Conservation (phyloP, 2,888 invertebrate species). For the Folsomia manolachei region DNA sequence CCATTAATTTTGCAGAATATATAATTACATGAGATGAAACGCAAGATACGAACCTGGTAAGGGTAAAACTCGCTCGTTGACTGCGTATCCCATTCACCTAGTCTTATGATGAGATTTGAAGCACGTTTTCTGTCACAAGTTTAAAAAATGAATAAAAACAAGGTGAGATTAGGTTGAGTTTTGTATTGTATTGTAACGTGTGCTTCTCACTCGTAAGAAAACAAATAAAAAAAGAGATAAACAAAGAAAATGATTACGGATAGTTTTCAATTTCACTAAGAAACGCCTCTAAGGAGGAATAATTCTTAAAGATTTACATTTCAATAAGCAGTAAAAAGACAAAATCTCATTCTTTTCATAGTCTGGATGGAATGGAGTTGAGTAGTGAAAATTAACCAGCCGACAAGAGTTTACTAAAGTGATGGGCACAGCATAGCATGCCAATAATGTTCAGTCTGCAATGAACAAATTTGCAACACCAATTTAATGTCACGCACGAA, state of each 20-base stretch:
- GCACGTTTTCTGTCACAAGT: slow-evolving; percentile 44
- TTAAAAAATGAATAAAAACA: slow-evolving; percentile 13
- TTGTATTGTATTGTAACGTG: no score
- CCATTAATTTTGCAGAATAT: no score
- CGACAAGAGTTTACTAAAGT: slow-evolving; percentile 15
- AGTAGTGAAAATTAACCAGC: slow-evolving; percentile 1
- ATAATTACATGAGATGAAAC: not conserved
- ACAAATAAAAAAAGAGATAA: not conserved
- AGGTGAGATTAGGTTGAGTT: not conserved
- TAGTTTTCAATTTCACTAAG: slow-evolving; percentile 13
- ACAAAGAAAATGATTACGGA: slow-evolving; percentile 4
- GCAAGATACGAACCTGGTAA: slow-evolving; percentile 65
- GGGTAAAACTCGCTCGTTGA: slow-evolving; percentile 66
- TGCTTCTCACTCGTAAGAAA: not conserved
- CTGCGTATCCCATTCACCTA: slow-evolving; percentile 82
- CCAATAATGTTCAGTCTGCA: not conserved
- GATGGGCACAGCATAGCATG: no score
- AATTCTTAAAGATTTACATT: slow-evolving; percentile 9
- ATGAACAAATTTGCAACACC: slow-evolving; percentile 21
- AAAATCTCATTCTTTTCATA: slow-evolving; percentile 9
- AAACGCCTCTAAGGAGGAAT: slow-evolving; percentile 8
- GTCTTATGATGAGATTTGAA: slow-evolving; percentile 61
- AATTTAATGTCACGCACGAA: slow-evolving; percentile 21
- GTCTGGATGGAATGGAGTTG: no score
- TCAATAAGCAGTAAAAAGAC: slow-evolving; percentile 17